These are phyloP conservation scores for Caranx melampygus DNA, from an alignment of 2,113 vertebrate genomes.

Conservation along the genomic window DNA sequence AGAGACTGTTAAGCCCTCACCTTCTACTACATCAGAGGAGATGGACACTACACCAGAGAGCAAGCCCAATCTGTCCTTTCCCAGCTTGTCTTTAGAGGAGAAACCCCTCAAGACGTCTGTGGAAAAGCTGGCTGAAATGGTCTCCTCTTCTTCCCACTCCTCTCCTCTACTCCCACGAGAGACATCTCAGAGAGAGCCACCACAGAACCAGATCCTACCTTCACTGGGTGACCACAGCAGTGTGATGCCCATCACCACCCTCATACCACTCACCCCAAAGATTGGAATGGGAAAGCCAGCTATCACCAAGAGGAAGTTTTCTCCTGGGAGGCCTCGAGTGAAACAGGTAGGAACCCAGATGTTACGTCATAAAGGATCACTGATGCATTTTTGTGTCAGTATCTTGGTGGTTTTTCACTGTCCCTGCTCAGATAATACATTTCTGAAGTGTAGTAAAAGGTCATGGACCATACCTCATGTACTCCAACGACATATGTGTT, in stretches of 20 bases:
- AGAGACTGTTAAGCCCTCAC: slow-evolving; percentile 61
- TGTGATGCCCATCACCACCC: slow-evolving; percentile 86
- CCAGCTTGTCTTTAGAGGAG: slow-evolving; percentile 82
- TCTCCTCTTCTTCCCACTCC: slow-evolving; percentile 80
- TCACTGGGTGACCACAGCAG: slow-evolving; percentile 79
- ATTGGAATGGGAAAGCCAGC: slow-evolving; percentile 99
- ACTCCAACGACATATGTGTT: neutral
- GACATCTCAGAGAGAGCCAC: slow-evolving; percentile 77
- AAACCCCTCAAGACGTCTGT: slow-evolving; percentile 82
- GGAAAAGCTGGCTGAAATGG: slow-evolving; percentile 79
- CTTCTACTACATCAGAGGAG: slow-evolving; percentile 59
- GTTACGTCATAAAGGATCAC: neutral
- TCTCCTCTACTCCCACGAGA: slow-evolving; percentile 73
- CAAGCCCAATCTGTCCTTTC: slow-evolving; percentile 80
- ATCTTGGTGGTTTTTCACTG: slow-evolving; percentile 15
- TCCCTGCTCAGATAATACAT: slow-evolving; percentile 1
- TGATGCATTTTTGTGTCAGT: slow-evolving; percentile 4
- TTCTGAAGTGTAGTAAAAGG: neutral
- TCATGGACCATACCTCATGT: neutral
- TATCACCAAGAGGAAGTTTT: slow-evolving; percentile 99
- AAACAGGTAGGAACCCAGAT: slow-evolving; percentile 91
- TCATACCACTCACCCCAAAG: slow-evolving; percentile 94
- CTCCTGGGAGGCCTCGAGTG: slow-evolving; percentile 96
- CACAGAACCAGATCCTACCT: slow-evolving; percentile 77
- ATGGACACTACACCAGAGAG: slow-evolving; percentile 79